These are phyloP conservation scores for Brachionus asplanchnoidis DNA, from an alignment of 1,140 invertebrate species.

Conservation along the genomic window DNA sequence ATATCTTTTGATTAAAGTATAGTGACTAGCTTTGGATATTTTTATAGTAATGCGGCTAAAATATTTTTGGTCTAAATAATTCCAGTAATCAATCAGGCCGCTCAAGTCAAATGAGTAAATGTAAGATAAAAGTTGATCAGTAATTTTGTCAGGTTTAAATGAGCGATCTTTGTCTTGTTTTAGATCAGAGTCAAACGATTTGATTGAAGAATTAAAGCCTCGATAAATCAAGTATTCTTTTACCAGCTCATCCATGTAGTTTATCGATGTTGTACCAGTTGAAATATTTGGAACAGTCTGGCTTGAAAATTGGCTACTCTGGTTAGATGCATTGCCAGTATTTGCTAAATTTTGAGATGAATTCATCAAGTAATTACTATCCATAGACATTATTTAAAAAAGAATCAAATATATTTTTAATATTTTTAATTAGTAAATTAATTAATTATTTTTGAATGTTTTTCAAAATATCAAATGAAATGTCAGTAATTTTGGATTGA, in stretches of 20 bases:
- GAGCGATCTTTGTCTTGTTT: slow-evolving; percentile 85
- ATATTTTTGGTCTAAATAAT: slow-evolving; percentile 75
- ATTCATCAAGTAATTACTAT: slow-evolving; percentile 9
- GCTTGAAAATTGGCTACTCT: neutral
- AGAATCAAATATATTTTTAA: neutral
- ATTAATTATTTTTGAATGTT: neutral
- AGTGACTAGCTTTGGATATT: slow-evolving; percentile 65
- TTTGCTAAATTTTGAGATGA: neutral
- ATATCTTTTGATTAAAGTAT: slow-evolving; percentile 74
- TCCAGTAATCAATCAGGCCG: slow-evolving; percentile 75
- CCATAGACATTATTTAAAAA: neutral
- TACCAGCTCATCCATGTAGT: slow-evolving; percentile 77
- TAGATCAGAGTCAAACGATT: slow-evolving; percentile 76
- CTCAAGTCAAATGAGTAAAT: slow-evolving; percentile 72
- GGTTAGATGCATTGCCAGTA: neutral
- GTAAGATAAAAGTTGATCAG: slow-evolving; percentile 76
- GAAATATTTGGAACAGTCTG: neutral
- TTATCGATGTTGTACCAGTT: neutral
- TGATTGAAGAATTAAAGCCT: slow-evolving; percentile 77
- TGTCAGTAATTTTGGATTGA: neutral
- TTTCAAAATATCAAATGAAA: neutral
- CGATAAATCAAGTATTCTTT: slow-evolving; percentile 82
- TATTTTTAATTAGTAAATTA: neutral
- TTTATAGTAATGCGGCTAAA: slow-evolving; percentile 67
- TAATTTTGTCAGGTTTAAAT: slow-evolving; percentile 80